These are phyloP conservation scores for Gari tellinella DNA, from an alignment of 2,888 invertebrate genomes.

Conservation along the genomic window DNA sequence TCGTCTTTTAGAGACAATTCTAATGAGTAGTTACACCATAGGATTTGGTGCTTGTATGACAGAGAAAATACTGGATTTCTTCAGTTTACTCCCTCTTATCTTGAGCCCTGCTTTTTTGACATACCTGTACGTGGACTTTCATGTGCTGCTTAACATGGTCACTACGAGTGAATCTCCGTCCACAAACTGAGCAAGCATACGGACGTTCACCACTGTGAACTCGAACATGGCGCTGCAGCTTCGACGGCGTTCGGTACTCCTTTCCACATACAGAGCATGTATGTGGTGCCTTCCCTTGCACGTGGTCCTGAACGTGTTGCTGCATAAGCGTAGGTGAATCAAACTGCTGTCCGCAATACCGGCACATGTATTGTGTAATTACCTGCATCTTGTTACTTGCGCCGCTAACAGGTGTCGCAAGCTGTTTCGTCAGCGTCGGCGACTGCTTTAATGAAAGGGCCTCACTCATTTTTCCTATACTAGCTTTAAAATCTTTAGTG, in stretches of 20 bases:
- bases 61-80: no score
- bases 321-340: conserved; percentile 69
- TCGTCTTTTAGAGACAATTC: no score
- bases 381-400: conserved; percentile 64
- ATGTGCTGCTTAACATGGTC: conserved; percentile 77
- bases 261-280: conserved; percentile 74
- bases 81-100: no score
- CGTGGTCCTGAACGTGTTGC: conserved; percentile 61
- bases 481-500: conserved; percentile 12
- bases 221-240: conserved; percentile 75
- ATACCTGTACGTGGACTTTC: conserved; percentile 70
- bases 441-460: conserved; percentile 53
- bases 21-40: no score
- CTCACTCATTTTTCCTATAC: conserved; percentile 45
- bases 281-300: conserved; percentile 63
- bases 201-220: conserved; percentile 77
- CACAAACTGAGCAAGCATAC: conserved; percentile 73
- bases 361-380: conserved; percentile 75
- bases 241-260: conserved; percentile 74
- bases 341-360: conserved; percentile 75
- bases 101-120: no score
- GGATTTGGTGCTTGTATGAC: no score
- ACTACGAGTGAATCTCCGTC: conserved; percentile 73
- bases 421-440: conserved; percentile 49
- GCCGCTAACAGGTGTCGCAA: conserved; percentile 32